Conservation (phyloP, 2,888 invertebrate species). For the Corythucha ciliata region DNA sequence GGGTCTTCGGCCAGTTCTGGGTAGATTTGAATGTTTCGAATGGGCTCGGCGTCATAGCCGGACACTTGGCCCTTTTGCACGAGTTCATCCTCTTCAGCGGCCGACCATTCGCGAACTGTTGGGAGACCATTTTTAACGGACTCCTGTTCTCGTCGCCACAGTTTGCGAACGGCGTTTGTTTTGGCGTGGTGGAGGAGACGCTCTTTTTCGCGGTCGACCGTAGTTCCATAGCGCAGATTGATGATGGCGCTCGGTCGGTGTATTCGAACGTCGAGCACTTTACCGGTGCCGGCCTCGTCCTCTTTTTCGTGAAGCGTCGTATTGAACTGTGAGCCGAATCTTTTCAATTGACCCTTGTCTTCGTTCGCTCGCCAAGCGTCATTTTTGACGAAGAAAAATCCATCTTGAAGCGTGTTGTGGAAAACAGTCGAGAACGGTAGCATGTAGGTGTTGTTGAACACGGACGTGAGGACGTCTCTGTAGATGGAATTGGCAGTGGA, state of each 20-base stretch:
- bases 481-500: constrained; percentile 85
- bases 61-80: constrained; percentile 64
- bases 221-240: constrained; percentile 90
- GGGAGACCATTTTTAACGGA: constrained; percentile 52
- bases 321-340: constrained; percentile 82
- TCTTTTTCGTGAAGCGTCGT: constrained; percentile 83
- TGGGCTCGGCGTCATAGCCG: constrained; percentile 83
- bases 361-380: constrained; percentile 82
- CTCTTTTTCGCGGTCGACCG: constrained; percentile 78
- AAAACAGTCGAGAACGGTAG: constrained; percentile 80
- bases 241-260: constrained; percentile 83
- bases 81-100: constrained; percentile 71
- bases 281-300: constrained; percentile 39
- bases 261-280: constrained; percentile 70
- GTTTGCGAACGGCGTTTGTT: constrained; percentile 73
- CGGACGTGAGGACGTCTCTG: constrained; percentile 83
- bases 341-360: constrained; percentile 78
- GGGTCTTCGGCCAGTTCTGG: constrained; percentile 94
- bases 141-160: constrained; percentile 88
- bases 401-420: constrained; percentile 73
- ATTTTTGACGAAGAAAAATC: constrained; percentile 88
- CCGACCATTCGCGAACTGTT: constrained; percentile 28
- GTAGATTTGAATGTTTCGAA: constrained; percentile 79
- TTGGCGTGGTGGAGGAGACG: constrained; percentile 85
- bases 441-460: constrained; percentile 80